Evolutionary conservation across 2,113 vertebrate genomes (phyloP).

Genomic region (Oryzias celebensis): DNA sequence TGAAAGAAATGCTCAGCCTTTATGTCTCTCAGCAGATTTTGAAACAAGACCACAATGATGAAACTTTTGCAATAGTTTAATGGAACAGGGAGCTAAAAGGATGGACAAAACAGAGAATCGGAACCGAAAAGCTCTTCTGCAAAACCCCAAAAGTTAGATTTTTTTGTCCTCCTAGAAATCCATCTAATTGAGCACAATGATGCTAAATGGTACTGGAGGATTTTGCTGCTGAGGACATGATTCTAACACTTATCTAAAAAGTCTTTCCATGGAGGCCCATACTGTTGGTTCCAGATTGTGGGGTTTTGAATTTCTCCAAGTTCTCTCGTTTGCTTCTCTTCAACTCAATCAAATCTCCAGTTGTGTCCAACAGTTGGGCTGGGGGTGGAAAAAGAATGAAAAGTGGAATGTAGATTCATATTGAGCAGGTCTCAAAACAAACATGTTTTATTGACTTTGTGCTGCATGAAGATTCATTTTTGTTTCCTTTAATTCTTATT

Average conservation of each 20-base stretch:
- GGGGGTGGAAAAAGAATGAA: not conserved
- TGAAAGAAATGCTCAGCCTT: conserved; percentile 2
- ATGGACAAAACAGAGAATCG: not conserved
- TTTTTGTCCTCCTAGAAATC: not conserved
- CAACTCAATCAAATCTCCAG: conserved; percentile 10
- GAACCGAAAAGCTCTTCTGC: conserved; percentile 24
- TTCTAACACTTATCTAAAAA: conserved; percentile 5
- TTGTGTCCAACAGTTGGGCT: conserved; percentile 18
- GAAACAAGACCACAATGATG: conserved; percentile 6
- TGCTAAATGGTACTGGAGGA: conserved; percentile 5
- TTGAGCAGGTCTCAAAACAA: no score
- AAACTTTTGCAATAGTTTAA: conserved; percentile 10
- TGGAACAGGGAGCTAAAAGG: not conserved
- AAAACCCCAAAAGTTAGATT: not conserved
- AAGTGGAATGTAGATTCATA: no score
- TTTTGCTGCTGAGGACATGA: conserved; percentile 8
- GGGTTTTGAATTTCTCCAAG: conserved; percentile 19
- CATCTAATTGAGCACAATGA: conserved; percentile 1
- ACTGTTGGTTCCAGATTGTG: conserved; percentile 7
- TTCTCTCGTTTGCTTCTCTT: conserved; percentile 7
- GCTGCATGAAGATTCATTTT: no score
- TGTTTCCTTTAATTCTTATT: no score
- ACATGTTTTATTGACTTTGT: no score
- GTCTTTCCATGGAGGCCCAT: not conserved
- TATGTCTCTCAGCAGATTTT: conserved; percentile 13